phyloP scores from a whole-genome alignment of 2,797 vertebrate species.

The Halcyon badia region DNA sequence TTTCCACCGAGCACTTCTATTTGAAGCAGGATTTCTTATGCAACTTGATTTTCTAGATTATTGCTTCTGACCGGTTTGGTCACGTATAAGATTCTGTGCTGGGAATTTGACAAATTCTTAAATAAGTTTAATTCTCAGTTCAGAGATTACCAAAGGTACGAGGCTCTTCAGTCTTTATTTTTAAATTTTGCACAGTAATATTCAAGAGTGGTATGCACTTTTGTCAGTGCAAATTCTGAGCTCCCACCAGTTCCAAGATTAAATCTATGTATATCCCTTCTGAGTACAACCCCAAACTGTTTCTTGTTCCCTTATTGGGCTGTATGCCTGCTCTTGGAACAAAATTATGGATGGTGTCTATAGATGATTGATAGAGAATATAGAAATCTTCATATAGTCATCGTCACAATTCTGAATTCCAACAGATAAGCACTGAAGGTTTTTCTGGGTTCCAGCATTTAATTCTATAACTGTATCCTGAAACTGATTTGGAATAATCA shows the following conservation, averaged over 20 bases:
- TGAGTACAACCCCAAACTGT: not conserved
- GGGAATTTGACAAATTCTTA: not conserved
- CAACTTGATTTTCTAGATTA: not conserved
- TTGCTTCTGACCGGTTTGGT: not conserved
- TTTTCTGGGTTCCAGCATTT: not conserved
- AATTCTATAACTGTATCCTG: not conserved
- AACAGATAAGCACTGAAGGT: not conserved
- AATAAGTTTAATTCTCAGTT: not conserved
- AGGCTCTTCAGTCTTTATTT: not conserved
- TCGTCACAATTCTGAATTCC: not conserved
- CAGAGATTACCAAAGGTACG: not conserved
- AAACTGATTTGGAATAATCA: not conserved
- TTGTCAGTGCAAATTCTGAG: not conserved
- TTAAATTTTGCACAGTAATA: not conserved
- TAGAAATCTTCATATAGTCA: not conserved
- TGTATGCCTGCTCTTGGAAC: not conserved
- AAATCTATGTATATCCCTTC: not conserved
- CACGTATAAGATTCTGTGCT: not conserved
- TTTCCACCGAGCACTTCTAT: not conserved
- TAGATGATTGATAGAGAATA: not conserved
- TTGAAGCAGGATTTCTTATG: not conserved
- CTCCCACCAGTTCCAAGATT: not conserved
- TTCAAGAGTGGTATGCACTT: not conserved
- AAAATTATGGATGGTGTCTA: not conserved
- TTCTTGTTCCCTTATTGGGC: not conserved